phyloP scores from a whole-genome alignment of 2,797 vertebrate species.

The Helarctos malayanus region DNA sequence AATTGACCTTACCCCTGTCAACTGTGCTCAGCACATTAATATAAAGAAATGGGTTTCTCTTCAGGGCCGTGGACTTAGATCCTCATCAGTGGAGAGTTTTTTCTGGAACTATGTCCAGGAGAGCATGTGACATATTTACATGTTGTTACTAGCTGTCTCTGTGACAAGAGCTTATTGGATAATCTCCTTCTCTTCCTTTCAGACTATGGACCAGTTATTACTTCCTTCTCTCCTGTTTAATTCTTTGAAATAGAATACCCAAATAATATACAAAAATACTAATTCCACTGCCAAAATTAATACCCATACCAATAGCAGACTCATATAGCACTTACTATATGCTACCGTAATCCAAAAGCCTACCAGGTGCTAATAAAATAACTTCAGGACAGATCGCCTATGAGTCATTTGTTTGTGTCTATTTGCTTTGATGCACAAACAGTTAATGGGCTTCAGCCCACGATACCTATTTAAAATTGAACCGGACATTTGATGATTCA shows the following conservation, averaged over 20 bases:
- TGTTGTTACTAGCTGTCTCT: background rate
- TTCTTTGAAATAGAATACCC: background rate
- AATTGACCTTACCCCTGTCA: slow-evolving; percentile 58
- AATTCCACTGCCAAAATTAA: slow-evolving; percentile 21
- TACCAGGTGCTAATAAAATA: background rate
- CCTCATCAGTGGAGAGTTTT: slow-evolving; percentile 29
- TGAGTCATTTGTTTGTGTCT: slow-evolving; percentile 4
- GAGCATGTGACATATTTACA: background rate
- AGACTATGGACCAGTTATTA: slow-evolving; percentile 26
- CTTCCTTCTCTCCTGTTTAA: background rate
- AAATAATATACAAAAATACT: background rate
- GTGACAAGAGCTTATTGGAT: slow-evolving; percentile 18
- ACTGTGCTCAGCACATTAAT: slow-evolving; percentile 40
- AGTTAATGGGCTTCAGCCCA: slow-evolving; percentile 33
- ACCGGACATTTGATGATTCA: slow-evolving; percentile 6
- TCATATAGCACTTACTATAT: background rate
- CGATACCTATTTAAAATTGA: slow-evolving; percentile 34
- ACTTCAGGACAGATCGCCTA: background rate
- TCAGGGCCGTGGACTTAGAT: slow-evolving; percentile 7
- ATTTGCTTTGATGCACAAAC: background rate
- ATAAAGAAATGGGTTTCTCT: slow-evolving; percentile 50
- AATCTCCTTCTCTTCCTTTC: slow-evolving; percentile 25
- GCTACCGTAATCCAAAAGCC: background rate
- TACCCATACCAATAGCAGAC: background rate
- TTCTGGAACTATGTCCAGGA: background rate